Conservation (phyloP, 1,140 invertebrate genomes). For the Drosophila prosaltans region DNA sequence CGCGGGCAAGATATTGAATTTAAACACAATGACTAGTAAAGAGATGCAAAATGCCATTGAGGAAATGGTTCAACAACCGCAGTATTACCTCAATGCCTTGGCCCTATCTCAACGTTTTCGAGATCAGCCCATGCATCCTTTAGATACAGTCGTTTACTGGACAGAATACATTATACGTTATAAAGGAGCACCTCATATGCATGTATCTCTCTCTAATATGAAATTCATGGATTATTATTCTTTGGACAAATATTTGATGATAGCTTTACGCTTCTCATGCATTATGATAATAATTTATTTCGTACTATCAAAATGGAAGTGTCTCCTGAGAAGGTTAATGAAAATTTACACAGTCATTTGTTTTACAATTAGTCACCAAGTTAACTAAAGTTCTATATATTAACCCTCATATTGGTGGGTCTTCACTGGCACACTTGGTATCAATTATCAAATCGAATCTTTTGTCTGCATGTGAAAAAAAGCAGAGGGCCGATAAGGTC, state of each 20-base stretch:
- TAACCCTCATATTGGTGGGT: not conserved
- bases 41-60: conserved; percentile 36
- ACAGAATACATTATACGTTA: conserved; percentile 88
- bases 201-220: conserved; percentile 83
- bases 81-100: conserved; percentile 81
- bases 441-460: conserved; percentile 4
- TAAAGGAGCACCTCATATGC: conserved; percentile 84
- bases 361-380: not conserved
- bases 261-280: conserved; percentile 31
- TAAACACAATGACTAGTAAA: conserved; percentile 33
- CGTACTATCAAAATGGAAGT: conserved; percentile 22
- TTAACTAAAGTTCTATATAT: not conserved
- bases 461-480: not conserved
- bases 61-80: conserved; percentile 42
- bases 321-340: not conserved
- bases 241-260: conserved; percentile 82
- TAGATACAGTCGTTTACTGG: conserved; percentile 88
- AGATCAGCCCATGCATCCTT: conserved; percentile 86
- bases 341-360: not conserved
- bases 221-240: conserved; percentile 85
- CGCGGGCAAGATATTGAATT: conserved; percentile 73
- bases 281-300: conserved; percentile 28
- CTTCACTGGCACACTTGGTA: not conserved
- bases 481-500: not conserved
- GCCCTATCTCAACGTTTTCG: conserved; percentile 85